Percentiles rank a stretch among this genome's conserved stretches.
Evolutionary conservation across 2,113 vertebrate genomes (phyloP).

Genomic region (Genyomyrus donnyi): DNA sequence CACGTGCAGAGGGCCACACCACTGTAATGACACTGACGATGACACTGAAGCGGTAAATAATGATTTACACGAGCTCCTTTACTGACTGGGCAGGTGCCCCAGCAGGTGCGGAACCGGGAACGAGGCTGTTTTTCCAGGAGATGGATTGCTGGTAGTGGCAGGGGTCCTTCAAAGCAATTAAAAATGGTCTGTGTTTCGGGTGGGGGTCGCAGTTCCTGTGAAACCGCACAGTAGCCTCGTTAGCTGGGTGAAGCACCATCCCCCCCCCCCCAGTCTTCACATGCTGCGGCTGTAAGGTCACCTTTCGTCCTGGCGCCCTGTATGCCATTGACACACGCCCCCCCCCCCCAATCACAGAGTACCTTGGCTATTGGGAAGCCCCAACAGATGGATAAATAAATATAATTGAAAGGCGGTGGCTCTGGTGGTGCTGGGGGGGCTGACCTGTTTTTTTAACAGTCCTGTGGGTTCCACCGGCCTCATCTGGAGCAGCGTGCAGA

Average conservation of each 20-base stretch:
- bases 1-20: background rate
- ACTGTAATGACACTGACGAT: background rate
- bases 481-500: background rate
- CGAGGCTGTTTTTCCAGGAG: background rate
- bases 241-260: background rate
- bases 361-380: background rate
- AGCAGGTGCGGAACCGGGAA: background rate
- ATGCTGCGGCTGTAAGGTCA: background rate
- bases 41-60: background rate
- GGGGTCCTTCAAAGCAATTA: background rate
- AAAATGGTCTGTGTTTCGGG: background rate
- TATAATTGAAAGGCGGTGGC: background rate
- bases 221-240: background rate
- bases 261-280: background rate
- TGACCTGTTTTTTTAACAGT: background rate
- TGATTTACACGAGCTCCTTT: background rate
- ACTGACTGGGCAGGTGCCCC: background rate
- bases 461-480: background rate
- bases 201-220: background rate
- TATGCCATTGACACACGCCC: background rate
- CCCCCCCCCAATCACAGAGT: background rate
- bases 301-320: background rate
- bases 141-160: background rate
- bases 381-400: background rate
- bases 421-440: background rate